Base-by-base conservation (phyloP, 2,797 vertebrate genomes). In the Microctenopoma steveboyesi region DNA sequence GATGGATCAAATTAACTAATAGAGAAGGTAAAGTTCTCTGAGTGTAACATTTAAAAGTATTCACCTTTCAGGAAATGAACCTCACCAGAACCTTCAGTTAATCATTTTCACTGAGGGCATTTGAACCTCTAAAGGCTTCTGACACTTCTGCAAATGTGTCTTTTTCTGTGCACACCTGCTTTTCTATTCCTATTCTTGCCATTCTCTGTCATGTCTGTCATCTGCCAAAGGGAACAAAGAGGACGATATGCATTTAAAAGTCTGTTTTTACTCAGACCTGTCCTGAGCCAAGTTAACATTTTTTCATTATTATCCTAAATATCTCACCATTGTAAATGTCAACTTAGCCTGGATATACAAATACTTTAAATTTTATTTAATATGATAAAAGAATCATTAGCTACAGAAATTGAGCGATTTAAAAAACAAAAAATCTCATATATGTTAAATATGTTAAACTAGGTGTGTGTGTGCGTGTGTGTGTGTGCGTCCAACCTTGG, bases 1-100 rank as follows among this genome's bases (percentile, higher is more conserved):
- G 30, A 69, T 27, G 0, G 37, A 37, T 70, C 33, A 81, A 74
- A 83, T 40, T 13, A 78, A 74, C 72, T 5, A 69, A 64, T 25
- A 77, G 61, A 52, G 42, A 73, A 10, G 74, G 70, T 40, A 13
- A 7, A 18, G 4, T 49, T 69, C 65, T 62, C 14, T 61, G 28
- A 64, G 40, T 66, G 15, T 64, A 10, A 69, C 73, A 28, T 42
- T 28, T 60, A 5, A 14, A 45, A 3, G 15, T 25, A 12, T 52
- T 72, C 55, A 54, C 51, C 61, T 43, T 35, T 65, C 18, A 11
- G 48, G 51, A 84, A 78, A 52, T 16, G 1, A 51, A n/a, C n/a
- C 18, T 54, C 35, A 33, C 3, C 48, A 45, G 53, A 69, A 63
- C 16, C 63, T 47, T 61, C 33, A 49, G 45, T 49, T 67, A 67